Evolutionary conservation across 2,797 vertebrate genomes (phyloP).

Genomic region (Perodicticus potto): DNA sequence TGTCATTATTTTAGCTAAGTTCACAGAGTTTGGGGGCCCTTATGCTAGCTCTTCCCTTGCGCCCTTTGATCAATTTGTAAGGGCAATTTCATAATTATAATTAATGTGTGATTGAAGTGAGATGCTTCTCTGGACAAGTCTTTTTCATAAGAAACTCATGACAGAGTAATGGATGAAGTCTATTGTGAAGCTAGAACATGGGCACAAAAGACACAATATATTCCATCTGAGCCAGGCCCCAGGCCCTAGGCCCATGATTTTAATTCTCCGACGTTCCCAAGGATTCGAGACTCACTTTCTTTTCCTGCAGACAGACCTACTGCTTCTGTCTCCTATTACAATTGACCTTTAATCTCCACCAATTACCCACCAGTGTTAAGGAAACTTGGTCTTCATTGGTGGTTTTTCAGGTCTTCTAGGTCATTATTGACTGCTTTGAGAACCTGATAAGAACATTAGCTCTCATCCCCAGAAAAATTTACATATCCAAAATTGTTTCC

Average conservation of each 20-base stretch:
- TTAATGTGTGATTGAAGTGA: not conserved
- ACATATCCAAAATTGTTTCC: not conserved
- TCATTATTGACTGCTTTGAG: not conserved
- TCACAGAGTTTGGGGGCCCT: no score
- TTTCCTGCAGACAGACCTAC: not conserved
- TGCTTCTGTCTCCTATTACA: not conserved
- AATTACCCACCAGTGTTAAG: not conserved
- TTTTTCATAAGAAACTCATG: slow-evolving; percentile 6
- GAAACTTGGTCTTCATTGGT: not conserved
- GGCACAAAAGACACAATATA: not conserved
- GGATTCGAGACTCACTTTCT: not conserved
- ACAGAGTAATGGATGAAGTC: not conserved
- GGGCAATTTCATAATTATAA: not conserved
- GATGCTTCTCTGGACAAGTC: not conserved
- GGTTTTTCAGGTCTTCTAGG: not conserved
- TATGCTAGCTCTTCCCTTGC: no score
- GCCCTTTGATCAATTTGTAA: no score
- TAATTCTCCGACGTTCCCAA: not conserved
- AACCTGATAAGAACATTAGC: not conserved
- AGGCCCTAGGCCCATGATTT: not conserved
- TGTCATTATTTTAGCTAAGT: no score
- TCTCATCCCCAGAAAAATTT: slow-evolving; percentile 34
- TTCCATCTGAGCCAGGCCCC: not conserved
- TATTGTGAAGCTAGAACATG: not conserved
- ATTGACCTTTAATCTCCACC: not conserved